Base-by-base conservation (phyloP, 2,113 vertebrate genomes). In the Coreoperca whiteheadi region DNA sequence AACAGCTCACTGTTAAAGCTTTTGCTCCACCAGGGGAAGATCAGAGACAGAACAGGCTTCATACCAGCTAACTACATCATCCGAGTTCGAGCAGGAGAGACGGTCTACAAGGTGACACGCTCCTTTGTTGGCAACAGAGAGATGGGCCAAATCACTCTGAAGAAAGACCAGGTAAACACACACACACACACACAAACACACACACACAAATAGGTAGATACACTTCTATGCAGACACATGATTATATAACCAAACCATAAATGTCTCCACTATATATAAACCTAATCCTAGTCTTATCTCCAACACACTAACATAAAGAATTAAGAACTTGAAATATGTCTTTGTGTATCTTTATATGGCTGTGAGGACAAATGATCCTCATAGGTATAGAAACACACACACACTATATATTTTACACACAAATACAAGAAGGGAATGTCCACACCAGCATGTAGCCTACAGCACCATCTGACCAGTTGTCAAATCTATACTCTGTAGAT, bases 121-220 rank as follows among this genome's bases (percentile, higher is more conserved):
- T 97, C 96, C 79, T 98, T 98, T 2, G 97, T 97, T 32, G 97
- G 97, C 70, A 98, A 98, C 93, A 92, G 95, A 23, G 97, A 97
- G 87, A 97, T 98, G 73, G 97, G 97, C 61, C 97, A 97, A 92
- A 98, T 98, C 91, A 98, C 97, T 0, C 94, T 98, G 76, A 98
- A 97, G 92, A 97, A 98, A 93, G 97, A 97, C 91, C 97, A 97
- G 96, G 97, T 97, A 39, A 68, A 79, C 21, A 77, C 69, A 79
- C 77, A 63, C 53, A 41, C 43, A 69, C 20, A 63, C 74, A 48
- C 1, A 43, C 43, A 54, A 34, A 76, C 76, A 54, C 23, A 46
- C 30, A 41, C 23, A 50, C 37, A 50, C 21, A n/a, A n/a, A 60
- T 34, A 30, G 0, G 1, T 8, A 34, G 46, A 57, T 32, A 51